Percentiles rank a stretch among this genome's conserved stretches.
Evolutionary conservation across 2,113 vertebrate genomes (phyloP).

Genomic region (Alligator mississippiensis): DNA sequence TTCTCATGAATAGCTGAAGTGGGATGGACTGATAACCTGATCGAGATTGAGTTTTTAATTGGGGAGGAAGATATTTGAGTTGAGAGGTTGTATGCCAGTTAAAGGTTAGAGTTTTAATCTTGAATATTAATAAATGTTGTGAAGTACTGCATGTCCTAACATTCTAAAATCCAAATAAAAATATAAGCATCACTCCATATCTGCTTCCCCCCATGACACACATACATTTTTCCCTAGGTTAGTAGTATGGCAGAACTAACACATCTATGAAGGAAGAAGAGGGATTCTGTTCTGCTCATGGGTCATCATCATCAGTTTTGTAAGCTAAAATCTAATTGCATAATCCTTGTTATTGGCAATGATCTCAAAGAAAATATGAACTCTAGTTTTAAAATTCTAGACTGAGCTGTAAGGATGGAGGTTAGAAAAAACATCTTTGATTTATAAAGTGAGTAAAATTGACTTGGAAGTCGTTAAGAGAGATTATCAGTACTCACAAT

Average conservation of each 20-base stretch:
- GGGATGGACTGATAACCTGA: neutral
- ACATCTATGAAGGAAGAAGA: neutral
- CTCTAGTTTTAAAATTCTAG: neutral
- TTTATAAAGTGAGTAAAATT: neutral
- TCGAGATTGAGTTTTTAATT: too few relatives aligned
- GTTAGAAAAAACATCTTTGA: fast-evolving
- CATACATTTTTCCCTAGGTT: fast-evolving
- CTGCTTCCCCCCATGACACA: neutral
- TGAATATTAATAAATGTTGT: neutral
- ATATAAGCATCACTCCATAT: neutral
- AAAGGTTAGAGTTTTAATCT: neutral
- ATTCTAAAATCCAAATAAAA: neutral
- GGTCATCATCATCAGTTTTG: neutral
- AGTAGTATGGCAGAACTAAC: neutral
- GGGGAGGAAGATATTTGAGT: neutral
- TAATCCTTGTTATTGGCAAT: neutral
- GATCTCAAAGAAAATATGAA: fast-evolving
- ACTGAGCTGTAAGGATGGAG: neutral
- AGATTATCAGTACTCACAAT: neutral
- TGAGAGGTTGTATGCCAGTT: neutral
- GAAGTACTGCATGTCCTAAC: neutral
- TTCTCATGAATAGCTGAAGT: neutral
- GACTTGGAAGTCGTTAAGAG: neutral
- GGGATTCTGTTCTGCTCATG: neutral
- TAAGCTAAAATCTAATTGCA: neutral